These are phyloP conservation scores for Apocrypta bakeri DNA, from an alignment of 1,140 invertebrate genomes.

Conservation along the genomic window DNA sequence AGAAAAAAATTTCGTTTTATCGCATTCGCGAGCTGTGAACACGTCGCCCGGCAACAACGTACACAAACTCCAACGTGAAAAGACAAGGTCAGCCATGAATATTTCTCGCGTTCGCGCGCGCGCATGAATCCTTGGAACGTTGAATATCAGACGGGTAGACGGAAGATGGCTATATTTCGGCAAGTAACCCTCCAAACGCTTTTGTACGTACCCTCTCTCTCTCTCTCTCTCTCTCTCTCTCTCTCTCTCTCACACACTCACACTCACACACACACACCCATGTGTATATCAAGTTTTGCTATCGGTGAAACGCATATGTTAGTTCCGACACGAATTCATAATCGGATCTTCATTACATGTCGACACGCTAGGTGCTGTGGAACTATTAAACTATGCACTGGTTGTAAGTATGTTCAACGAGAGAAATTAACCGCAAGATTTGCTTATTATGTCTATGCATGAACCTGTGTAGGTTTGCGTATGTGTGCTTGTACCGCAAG, in stretches of 20 bases:
- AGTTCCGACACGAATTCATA: conserved; percentile 63
- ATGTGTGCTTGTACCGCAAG: no score
- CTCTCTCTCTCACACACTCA: no score
- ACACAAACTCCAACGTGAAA: not conserved
- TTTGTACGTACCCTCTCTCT: not conserved
- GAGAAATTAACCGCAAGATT: no score
- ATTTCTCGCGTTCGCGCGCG: conserved; percentile 31
- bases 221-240: no score
- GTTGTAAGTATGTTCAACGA: no score
- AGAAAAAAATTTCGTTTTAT: conserved; percentile 25
- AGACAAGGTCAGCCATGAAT: conserved; percentile 50
- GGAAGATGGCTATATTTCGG: not conserved
- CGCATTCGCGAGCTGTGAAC: no score
- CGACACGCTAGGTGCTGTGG: conserved; percentile 4
- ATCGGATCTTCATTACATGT: conserved; percentile 33
- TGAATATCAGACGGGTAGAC: conserved; percentile 45
- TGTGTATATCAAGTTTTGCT: conserved; percentile 55
- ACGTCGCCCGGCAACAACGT: not conserved
- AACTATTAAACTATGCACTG: no score
- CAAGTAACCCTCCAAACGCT: not conserved
- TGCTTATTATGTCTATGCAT: no score
- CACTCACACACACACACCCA: not conserved
- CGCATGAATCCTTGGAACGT: conserved; percentile 28
- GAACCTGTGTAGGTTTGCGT: no score
- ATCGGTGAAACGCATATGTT: conserved; percentile 61